Conservation (phyloP, 1,140 invertebrate species). For the Drosophila mayri region DNA sequence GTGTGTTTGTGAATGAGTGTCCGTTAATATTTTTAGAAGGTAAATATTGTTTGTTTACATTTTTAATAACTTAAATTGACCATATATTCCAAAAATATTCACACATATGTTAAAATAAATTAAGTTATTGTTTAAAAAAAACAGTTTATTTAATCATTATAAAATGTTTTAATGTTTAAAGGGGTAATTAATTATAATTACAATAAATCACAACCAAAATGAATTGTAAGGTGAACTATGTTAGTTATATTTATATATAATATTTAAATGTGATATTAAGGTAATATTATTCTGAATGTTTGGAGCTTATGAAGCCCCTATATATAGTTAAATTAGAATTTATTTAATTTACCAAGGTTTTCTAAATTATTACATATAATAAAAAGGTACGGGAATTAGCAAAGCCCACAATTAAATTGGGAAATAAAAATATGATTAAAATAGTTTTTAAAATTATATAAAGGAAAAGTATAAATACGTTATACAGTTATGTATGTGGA, state of each 20-base stretch:
- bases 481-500: not conserved
- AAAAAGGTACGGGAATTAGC: constrained; percentile 12
- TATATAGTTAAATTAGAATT: constrained; percentile 10
- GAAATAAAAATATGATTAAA: not conserved
- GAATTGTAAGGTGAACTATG: not conserved
- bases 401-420: constrained; percentile 39
- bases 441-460: constrained; percentile 5
- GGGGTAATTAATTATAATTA: not conserved
- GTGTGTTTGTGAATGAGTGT: constrained; percentile 29
- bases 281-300: not conserved
- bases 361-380: constrained; percentile 55
- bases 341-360: constrained; percentile 74
- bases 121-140: not conserved
- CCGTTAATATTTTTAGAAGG: constrained; percentile 48
- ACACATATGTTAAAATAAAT: constrained; percentile 2
- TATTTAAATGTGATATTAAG: too few species aligned
- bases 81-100: constrained; percentile 8
- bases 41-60: constrained; percentile 62
- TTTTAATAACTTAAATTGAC: constrained; percentile 59
- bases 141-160: not conserved
- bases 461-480: constrained; percentile 27
- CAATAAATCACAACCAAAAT: not conserved
- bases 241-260: too few species aligned
- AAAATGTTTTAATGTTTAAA: not conserved
- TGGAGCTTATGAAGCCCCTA: constrained; percentile 7